Conservation (phyloP, 2,888 invertebrate genomes). For the Platerodrilus igneus region DNA sequence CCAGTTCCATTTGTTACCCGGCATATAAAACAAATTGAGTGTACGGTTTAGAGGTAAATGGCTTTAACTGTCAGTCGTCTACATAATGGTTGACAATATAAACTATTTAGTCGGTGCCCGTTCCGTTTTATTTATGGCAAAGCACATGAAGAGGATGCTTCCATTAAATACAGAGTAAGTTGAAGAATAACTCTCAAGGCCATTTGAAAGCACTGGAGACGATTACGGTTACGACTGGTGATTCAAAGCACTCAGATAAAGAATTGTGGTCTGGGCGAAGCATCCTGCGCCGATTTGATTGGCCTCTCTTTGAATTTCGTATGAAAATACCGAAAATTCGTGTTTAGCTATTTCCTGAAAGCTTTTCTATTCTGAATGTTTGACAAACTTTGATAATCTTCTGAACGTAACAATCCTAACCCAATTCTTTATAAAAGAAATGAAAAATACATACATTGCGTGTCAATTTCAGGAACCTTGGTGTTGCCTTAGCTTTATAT, state of each 20-base stretch:
- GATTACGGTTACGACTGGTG: slow-evolving; percentile 41
- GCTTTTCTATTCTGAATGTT: too few species aligned
- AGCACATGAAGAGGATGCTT: slow-evolving; percentile 37
- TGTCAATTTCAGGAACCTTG: too few species aligned
- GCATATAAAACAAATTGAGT: too few species aligned
- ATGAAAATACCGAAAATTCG: too few species aligned
- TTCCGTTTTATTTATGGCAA: slow-evolving; percentile 35
- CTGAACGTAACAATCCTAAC: too few species aligned
- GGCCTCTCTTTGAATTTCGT: slow-evolving; percentile 11
- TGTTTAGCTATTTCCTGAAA: too few species aligned
- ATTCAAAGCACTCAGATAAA: slow-evolving; percentile 39
- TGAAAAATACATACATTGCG: too few species aligned
- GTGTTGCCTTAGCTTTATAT: too few species aligned
- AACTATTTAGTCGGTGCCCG: slow-evolving; percentile 12
- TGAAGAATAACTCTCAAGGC: slow-evolving; percentile 37
- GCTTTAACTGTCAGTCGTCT: slow-evolving; percentile 9
- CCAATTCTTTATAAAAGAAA: too few species aligned
- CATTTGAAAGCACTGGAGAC: slow-evolving; percentile 30
- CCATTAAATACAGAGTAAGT: slow-evolving; percentile 37
- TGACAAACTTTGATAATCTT: too few species aligned
- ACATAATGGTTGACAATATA: slow-evolving; percentile 6
- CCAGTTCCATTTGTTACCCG: too few species aligned
- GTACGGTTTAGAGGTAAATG: slow-evolving; percentile 14
- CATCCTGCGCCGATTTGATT: slow-evolving; percentile 5
- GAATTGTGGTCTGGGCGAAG: slow-evolving; percentile 20